Evolutionary conservation across 2,113 vertebrate genomes (phyloP), one percentile per base, ranked within the genome.

Genomic region (Corydoras sp.): DNA sequence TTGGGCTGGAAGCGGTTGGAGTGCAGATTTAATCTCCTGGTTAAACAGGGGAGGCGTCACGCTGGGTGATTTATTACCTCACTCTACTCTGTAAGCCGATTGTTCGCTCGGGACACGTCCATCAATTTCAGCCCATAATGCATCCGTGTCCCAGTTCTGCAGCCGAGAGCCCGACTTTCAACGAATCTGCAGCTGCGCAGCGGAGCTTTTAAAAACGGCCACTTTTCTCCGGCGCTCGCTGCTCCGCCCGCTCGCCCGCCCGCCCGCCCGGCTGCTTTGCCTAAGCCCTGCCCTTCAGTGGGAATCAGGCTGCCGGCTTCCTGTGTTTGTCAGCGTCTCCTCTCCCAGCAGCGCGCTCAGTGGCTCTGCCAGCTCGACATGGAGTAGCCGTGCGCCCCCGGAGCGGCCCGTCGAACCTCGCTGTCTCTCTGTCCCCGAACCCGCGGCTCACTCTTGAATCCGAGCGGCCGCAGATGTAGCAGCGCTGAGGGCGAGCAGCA

Each of bases 281-380:
- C 35, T 68, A 68, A 76, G 77, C 70, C 77, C 80, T 72, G 71
- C 65, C 80, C 74, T 76, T 77, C 67, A 14, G 68, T 70, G 70
- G 61, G 74, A 79, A 74, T 76, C 74, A 73, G 66, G 32, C 14
- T 18, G 50, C 79, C 76, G 79, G 81, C 79, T 82, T 82, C 81
- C 76, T 82, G 74, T 77, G 76, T 81, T 68, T 75, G 54, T 70
- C 68, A 43, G 64, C 58, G 60, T 31, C n/a, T 18, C 35, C 2
- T 43, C 35, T 8, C 4, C 4, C 35, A 43, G 35, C 35, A 43
- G 35, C 35, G 35, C 35, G 62, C 49, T 48, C 67, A 56, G 67
- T 65, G 30, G 55, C 65, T 24, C 83, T 83, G 85, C 83, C 87
- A 66, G 81, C 86, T 85, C 87, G 83, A 85, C 85, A 91, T 92